A percentile compares a stretch with the other conserved stretches of the same genome.
Conservation (phyloP, 2,113 vertebrate genomes). For the Bombycilla garrulus region DNA sequence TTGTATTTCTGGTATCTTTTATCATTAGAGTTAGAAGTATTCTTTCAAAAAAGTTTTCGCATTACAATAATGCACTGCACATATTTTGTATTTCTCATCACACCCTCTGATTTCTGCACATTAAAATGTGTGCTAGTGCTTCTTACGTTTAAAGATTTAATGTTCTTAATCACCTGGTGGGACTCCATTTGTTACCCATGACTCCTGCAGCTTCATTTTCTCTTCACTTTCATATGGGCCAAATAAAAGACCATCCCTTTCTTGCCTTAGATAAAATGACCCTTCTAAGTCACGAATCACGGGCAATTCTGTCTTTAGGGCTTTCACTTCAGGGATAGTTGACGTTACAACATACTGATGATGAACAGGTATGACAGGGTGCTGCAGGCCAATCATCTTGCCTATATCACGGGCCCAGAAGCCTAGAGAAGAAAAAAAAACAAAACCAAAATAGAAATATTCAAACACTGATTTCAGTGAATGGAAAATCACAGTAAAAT, state of each 20-base stretch:
- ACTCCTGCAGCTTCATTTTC: constrained; percentile 93
- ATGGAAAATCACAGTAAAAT: background rate
- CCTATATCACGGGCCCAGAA: constrained; percentile 96
- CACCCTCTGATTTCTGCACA: background rate
- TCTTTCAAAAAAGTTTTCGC: background rate
- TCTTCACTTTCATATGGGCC: constrained; percentile 92
- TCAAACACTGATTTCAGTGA: background rate
- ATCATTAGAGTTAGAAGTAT: background rate
- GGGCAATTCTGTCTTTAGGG: constrained; percentile 85
- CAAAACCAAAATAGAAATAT: background rate
- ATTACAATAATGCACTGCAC: background rate
- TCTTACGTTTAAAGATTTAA: background rate
- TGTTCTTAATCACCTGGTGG: constrained; percentile 82
- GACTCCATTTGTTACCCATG: constrained; percentile 89
- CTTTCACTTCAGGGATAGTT: constrained; percentile 92
- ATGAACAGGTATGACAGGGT: constrained; percentile 93
- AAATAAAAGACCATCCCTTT: constrained; percentile 92
- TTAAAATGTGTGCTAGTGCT: background rate
- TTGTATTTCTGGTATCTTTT: background rate
- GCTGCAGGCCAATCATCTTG: constrained; percentile 87
- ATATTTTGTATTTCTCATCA: background rate
- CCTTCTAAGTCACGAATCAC: constrained; percentile 94
- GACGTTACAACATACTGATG: constrained; percentile 96
- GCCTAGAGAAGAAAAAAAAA: constrained; percentile 70
- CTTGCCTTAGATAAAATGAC: constrained; percentile 93